Base-by-base conservation (phyloP, 2,113 vertebrate species). In the Rallus limicola region DNA sequence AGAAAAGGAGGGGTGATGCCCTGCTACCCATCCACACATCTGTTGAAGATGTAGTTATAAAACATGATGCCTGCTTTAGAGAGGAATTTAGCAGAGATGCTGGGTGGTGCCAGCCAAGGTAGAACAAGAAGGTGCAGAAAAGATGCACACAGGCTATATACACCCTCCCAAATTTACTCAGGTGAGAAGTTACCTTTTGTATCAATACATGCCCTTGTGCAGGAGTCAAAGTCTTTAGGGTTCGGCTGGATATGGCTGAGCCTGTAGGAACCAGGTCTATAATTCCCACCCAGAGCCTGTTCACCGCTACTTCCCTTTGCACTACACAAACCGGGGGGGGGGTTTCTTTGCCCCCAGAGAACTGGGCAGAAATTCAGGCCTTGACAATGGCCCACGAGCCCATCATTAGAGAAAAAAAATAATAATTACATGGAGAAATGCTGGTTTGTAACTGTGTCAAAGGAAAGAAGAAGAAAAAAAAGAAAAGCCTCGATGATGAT, bases 21-120 rank as follows among this genome's bases (percentile, higher is more conserved):
- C 95, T 90, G 67, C 64, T 97, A 46, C 94, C 90, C 87, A 86
- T 56, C 93, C n/a, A 13, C 82, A 93, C 95, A 96, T 83, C 96
- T 93, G 93, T 97, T 97, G 94, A 87, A 68, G 93, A 90, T 10
- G 48, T 5, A 25, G 36, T 70, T 82, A 23, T 40, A 82, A 92
- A 81, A 94, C 0, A 7, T 0, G 3, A 36, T 29, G 60, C 63
- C 24, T 88, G 50, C 59, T 91, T 76, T 21, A 18, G 67, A 24
- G 36, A 87, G 26, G 36, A 38, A 69, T 69, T 78, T 23, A 62
- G 56, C 72, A n/a, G 65, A 88, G 62, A 18, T 13, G 28, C 80
- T 56, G 76, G 58, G 58, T 53, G 48, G 86, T 76, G 74, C 72
- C 36, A 17, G 69, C 9, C 60, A 24, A 79, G 58, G 72, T 13